phyloP scores from a whole-genome alignment of 2,113 vertebrate genomes.

The Callipepla squamata region DNA sequence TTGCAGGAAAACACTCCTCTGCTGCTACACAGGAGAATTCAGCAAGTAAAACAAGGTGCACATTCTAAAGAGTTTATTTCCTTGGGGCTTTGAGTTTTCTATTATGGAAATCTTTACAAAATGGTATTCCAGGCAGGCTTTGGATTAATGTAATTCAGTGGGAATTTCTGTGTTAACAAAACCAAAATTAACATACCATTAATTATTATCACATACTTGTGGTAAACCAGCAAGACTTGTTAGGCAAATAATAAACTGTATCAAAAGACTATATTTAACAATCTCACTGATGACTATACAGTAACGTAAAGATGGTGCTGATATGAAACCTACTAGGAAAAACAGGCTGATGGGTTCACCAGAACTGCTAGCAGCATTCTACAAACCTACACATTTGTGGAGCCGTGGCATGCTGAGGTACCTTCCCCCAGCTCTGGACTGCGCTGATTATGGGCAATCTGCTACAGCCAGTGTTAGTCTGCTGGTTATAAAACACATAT shows the following conservation, averaged over 20 bases:
- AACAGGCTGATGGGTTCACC: not conserved
- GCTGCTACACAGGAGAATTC: not conserved
- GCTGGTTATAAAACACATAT: conserved; percentile 20
- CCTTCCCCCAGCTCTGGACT: not conserved
- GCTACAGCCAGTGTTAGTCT: not conserved
- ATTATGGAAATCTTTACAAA: not conserved
- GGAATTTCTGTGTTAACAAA: not conserved
- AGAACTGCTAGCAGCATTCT: not conserved
- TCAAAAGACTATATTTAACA: not conserved
- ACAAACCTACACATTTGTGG: not conserved
- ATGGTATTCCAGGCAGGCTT: not conserved
- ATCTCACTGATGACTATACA: not conserved
- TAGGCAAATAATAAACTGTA: not conserved
- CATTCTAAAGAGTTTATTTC: not conserved
- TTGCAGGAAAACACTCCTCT: not conserved
- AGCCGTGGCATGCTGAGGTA: not conserved
- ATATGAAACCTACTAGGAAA: rapidly evolving
- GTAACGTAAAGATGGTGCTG: not conserved
- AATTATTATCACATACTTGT: rapidly evolving
- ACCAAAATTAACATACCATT: not conserved
- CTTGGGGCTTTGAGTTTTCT: not conserved
- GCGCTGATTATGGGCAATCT: not conserved
- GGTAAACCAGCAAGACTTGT: not conserved
- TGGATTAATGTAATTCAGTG: not conserved
- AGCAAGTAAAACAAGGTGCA: conserved; percentile 18